Base-by-base conservation (phyloP, 2,113 vertebrate genomes). In the Psilopsiagon aurifrons region DNA sequence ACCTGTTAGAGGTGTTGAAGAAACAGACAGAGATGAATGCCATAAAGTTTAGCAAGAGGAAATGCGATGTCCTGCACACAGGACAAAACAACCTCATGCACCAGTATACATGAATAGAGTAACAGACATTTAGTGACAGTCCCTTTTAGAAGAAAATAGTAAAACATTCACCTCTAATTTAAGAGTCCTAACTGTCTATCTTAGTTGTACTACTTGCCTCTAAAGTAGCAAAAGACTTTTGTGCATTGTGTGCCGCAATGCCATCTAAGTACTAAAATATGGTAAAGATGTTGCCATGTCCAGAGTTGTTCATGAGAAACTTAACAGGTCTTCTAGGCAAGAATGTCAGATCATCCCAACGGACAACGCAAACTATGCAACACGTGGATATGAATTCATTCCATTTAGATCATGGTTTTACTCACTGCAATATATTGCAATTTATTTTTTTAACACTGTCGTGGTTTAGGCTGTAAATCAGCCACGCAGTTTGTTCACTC, bases 131-230 rank as follows among this genome's bases (percentile, higher is more conserved):
- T 59, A 8, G 15, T 60, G 19, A 73, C 19, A 29, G 8, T 27
- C 12, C 2, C 3, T 77, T 84, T 80, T 24, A 51, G 27, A 23
- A 23, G 3, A 77, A 80, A 86, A 66, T 9, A 27, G 2, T 47
- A 59, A 73, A 77, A 66, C 0, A 1, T 70, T 52, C 3, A 19
- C 27, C 4, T 17, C 6, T 70, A 14, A 44, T 0, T 0, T 41
- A 28, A 41, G 15, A 35, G 22, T 76, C 24, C 20, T 71, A 63
- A 24, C 18, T 57, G 9, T 7, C 11, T 67, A 8, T 2, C 13
- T 55, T 13, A 6, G 5, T 66, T 37, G 7, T 27, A n/a, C 9
- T 85, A 9, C 33, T 57, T 62, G 27, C 3, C 24, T 81, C 15
- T 63, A 63, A 67, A 6, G 27, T 13, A 73, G 13, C 23, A 90